Evolutionary conservation across 2,797 vertebrate genomes (phyloP).

Genomic region (Clarias laeviceps): DNA sequence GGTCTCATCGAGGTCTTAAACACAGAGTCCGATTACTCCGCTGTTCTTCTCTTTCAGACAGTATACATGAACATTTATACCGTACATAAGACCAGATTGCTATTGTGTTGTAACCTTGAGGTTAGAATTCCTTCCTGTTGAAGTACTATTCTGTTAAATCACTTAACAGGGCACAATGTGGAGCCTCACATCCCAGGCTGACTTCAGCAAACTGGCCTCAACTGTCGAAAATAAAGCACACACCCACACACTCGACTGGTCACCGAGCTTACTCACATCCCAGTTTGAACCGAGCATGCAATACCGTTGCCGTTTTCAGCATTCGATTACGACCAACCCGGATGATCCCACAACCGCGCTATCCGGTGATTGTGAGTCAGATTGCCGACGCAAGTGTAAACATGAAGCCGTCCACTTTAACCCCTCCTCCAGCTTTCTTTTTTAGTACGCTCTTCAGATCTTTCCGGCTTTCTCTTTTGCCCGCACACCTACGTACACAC

Average conservation of each 20-base stretch:
- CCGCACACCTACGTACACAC: not conserved
- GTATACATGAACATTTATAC: not conserved
- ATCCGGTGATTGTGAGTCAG: slow-evolving; percentile 30
- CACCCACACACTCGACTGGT: slow-evolving; percentile 19
- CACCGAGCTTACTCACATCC: slow-evolving; percentile 6
- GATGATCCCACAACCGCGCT: not conserved
- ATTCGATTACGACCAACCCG: slow-evolving; percentile 22
- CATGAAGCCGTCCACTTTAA: slow-evolving; percentile 23
- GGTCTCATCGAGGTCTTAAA: not conserved
- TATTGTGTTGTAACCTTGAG: not conserved
- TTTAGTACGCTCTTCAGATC: slow-evolving; percentile 27
- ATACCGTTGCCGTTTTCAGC: slow-evolving; percentile 19
- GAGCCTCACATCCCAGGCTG: not conserved
- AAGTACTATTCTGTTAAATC: slow-evolving; percentile 1
- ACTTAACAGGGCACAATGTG: not conserved
- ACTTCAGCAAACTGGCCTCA: not conserved
- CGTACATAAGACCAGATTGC: not conserved
- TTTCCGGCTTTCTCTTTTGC: not conserved
- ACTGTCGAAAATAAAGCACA: not conserved
- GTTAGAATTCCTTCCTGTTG: not conserved
- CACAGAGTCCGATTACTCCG: not conserved
- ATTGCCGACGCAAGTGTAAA: slow-evolving; percentile 26
- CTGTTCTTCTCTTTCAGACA: not conserved
- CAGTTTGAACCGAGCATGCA: not conserved
- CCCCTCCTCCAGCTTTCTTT: slow-evolving; percentile 21